Evolutionary conservation across 2,888 invertebrate genomes (phyloP).

Genomic region (Arctia plantaginis): DNA sequence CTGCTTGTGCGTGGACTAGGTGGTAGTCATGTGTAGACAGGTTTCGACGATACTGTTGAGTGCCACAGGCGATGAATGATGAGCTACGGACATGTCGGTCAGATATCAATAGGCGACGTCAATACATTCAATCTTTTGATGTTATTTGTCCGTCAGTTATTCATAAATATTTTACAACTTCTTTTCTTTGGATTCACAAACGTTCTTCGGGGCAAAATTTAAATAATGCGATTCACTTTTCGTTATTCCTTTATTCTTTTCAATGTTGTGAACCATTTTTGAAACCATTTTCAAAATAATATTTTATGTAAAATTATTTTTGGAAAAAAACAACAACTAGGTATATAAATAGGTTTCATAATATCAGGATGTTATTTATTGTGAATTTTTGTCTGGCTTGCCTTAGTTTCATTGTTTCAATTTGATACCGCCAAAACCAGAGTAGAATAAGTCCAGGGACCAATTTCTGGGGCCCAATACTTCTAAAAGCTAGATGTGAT

Average conservation of each 20-base stretch:
- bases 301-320: background rate
- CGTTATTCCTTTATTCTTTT: background rate
- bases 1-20: conserved; percentile 16
- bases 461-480: background rate
- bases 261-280: background rate
- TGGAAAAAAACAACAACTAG: background rate
- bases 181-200: background rate
- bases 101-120: conserved; percentile 5
- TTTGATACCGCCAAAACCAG: background rate
- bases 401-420: too few relatives aligned
- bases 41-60: conserved; percentile 40
- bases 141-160: conserved; percentile 10
- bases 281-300: too few relatives aligned
- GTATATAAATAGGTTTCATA: too few relatives aligned
- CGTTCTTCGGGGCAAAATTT: background rate
- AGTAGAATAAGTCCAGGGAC: too few relatives aligned
- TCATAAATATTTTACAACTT: background rate
- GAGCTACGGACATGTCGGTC: conserved; percentile 17
- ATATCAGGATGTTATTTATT: background rate
- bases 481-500: background rate
- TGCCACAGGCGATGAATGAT: conserved; percentile 42
- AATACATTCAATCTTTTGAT: conserved; percentile 24
- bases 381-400: background rate
- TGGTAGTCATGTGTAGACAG: conserved; percentile 42
- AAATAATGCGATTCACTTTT: background rate